Evolutionary conservation across 2,888 invertebrate genomes (phyloP), one percentile per base, ranked within the genome.

Genomic region (Calliscelio sp.): DNA sequence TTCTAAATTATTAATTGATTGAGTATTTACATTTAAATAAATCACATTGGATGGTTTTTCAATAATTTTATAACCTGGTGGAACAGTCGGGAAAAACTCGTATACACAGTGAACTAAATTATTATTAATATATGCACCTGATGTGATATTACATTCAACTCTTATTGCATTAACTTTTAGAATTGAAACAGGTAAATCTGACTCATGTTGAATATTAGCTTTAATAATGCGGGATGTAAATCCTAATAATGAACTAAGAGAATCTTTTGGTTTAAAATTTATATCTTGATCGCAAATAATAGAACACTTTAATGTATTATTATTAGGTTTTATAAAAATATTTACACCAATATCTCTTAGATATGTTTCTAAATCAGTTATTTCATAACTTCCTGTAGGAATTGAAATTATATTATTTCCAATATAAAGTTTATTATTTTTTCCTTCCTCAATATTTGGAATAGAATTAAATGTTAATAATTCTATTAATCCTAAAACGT

Each of bases 371-470:
- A 91, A 87, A 86, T 90, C 88, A 18, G 86, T 84, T 18, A 91
- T 86, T 87, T 91, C 90, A 84, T 91, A 90, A n/a, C 89, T 87
- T 4, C 91, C 90, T 6, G 81, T 81, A 25, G 90, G 90, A 57
- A 90, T 86, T 24, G 38, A 73, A n/a, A 90, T 65, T 49, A 74
- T 73, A 22, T 22, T 14, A 22, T 51, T 51, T 14, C 46, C 86
- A 61, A 55, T 7, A 8, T 55, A 28, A n/a, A 28, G 16, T 25
- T 2, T 55, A 28, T 25, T 55, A 41, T 88, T 51, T n/a, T n/a
- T n/a, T 25, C 65, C 68, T 4, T 75, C 49, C 81, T 91, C 89
- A 1, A 92, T 87, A 16, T 44, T 44, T 44, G 90, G 89, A 65
- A 91, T 89, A 1, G 88, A 85, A 77, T 90, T 88, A 59, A 88